A percentile compares a stretch with the other conserved stretches of the same genome.
phyloP scores from a whole-genome alignment of 2,797 vertebrate genomes.

The Okamejei kenojei region DNA sequence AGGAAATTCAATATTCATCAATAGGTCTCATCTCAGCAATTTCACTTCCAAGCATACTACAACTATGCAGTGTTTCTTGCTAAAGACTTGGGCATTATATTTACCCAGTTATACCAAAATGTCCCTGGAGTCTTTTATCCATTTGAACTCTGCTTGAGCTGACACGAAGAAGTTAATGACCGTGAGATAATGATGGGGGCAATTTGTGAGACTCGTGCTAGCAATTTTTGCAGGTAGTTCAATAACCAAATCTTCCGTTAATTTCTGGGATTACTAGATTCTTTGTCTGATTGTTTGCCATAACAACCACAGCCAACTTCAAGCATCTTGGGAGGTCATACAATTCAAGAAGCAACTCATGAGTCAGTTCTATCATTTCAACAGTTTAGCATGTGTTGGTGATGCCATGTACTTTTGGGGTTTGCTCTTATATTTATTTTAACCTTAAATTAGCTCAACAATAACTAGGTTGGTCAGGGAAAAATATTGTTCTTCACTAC shows the following conservation, averaged over 20 bases:
- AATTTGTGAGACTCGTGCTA: neutral
- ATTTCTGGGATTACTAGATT: neutral
- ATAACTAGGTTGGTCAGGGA: neutral
- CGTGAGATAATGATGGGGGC: neutral
- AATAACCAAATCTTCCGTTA: neutral
- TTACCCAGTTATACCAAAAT: neutral
- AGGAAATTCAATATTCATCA: constrained; percentile 2
- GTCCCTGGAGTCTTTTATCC: neutral
- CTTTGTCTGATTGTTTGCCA: neutral
- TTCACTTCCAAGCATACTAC: neutral
- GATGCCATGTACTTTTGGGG: neutral
- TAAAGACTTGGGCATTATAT: neutral
- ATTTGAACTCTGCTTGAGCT: neutral
- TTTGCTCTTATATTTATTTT: neutral
- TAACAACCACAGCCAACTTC: neutral
- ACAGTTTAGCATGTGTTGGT: neutral
- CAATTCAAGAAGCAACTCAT: neutral
- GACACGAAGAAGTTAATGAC: neutral
- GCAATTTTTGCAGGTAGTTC: neutral
- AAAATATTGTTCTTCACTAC: neutral
- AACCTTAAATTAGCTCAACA: neutral
- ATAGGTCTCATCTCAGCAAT: neutral
- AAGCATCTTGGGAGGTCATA: neutral
- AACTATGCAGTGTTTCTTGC: neutral
- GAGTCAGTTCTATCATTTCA: neutral